Percentiles rank a stretch among this genome's conserved stretches.
Conservation (phyloP, 2,797 vertebrate species). For the Echiichthys vipera region DNA sequence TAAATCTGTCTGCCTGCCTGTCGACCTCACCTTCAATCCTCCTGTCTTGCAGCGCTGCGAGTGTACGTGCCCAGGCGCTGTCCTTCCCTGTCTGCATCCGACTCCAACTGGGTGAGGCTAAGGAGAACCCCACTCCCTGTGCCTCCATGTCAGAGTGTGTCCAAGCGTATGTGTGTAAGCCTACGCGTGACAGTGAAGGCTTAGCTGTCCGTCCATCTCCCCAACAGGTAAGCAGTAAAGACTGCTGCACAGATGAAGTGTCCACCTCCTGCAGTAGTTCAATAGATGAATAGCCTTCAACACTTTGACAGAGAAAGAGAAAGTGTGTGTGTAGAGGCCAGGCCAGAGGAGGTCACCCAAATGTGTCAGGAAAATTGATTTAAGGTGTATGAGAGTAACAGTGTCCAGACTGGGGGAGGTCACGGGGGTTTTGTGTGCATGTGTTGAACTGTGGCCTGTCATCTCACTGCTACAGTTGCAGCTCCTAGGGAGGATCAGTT, state of each 20-base stretch:
- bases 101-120: constrained; percentile 12
- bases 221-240: constrained; percentile 26
- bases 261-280: constrained; percentile 63
- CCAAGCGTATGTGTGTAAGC: neutral
- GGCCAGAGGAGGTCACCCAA: constrained; percentile 51
- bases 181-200: constrained; percentile 14
- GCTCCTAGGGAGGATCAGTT: constrained; percentile 77
- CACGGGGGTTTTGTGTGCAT: constrained; percentile 27
- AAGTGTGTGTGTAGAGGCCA: constrained; percentile 27
- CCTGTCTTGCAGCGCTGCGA: constrained; percentile 12
- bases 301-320: constrained; percentile 16
- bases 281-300: constrained; percentile 45
- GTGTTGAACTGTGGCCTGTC: constrained; percentile 68
- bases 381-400: constrained; percentile 51
- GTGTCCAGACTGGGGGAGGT: constrained; percentile 60
- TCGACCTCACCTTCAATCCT: constrained; percentile 13
- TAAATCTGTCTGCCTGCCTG: constrained; percentile 18
- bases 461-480: constrained; percentile 75
- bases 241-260: constrained; percentile 35
- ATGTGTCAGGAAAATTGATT: constrained; percentile 52
- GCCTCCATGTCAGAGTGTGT: constrained; percentile 11
- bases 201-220: constrained; percentile 34
- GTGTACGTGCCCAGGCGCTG: constrained; percentile 22
- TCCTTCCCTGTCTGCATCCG: constrained; percentile 35
- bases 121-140: constrained; percentile 11